A percentile compares a stretch with the other conserved stretches of the same genome.
Conservation (phyloP, 37 sponge, comb jelly and placozoan species). For the Tethya wilhelma region DNA sequence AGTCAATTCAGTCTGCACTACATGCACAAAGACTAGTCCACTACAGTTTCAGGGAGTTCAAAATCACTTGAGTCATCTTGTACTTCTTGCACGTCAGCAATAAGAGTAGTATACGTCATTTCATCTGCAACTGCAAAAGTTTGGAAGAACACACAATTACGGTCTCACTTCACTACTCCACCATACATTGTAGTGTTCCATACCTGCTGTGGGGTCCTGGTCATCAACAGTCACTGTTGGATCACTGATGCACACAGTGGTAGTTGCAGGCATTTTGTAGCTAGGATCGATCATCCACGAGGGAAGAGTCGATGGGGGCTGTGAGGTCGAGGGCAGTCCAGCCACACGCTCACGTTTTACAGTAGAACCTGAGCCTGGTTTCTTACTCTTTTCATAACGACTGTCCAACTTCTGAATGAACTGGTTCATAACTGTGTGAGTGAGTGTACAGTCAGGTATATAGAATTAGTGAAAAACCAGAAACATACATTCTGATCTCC, state of each 20-base stretch:
- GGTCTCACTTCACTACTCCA: too few species aligned
- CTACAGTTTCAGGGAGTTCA: conserved; percentile 75
- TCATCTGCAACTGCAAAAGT: conserved; percentile 44
- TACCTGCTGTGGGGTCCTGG: background rate
- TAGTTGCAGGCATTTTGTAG: conserved; percentile 27
- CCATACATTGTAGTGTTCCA: background rate
- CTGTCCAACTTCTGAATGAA: conserved; percentile 72
- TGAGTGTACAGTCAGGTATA: background rate
- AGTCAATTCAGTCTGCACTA: too few species aligned
- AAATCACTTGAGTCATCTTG: conserved; percentile 85
- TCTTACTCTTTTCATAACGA: conserved; percentile 65
- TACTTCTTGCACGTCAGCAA: conserved; percentile 55
- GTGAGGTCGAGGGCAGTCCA: conserved; percentile 63
- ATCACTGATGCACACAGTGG: conserved; percentile 34
- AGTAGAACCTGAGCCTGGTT: conserved; percentile 57
- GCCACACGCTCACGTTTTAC: conserved; percentile 65
- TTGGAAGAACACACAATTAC: too few species aligned
- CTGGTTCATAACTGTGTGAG: conserved; percentile 71
- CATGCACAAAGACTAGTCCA: background rate
- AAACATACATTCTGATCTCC: conserved; percentile 80
- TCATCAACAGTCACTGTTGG: conserved; percentile 25
- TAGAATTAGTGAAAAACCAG: background rate
- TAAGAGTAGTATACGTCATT: conserved; percentile 56
- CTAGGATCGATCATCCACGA: conserved; percentile 74
- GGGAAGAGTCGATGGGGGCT: conserved; percentile 63